These are phyloP conservation scores for Pogonomyrmex californicus DNA, from an alignment of 1,140 invertebrate genomes.

Conservation along the genomic window DNA sequence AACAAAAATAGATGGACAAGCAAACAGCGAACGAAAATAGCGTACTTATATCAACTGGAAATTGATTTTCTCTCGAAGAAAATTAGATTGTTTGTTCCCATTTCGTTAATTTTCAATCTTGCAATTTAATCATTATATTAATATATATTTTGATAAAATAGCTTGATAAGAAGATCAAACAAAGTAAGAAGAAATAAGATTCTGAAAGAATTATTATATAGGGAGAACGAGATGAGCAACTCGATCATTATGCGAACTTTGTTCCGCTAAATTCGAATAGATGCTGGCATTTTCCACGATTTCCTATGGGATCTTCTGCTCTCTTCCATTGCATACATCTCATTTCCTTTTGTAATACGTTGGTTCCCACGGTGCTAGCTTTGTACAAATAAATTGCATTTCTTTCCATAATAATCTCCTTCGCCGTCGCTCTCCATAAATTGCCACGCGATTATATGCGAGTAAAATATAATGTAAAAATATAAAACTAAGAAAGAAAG, in stretches of 20 bases:
- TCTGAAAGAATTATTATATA: constrained; percentile 61
- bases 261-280: constrained; percentile 74
- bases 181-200: constrained; percentile 60
- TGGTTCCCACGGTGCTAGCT: constrained; percentile 48
- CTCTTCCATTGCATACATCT: constrained; percentile 66
- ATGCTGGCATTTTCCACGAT: constrained; percentile 70
- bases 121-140: not conserved
- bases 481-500: not conserved
- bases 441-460: constrained; percentile 44
- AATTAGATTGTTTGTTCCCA: not conserved
- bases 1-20: too few species aligned
- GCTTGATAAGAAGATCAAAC: constrained; percentile 30
- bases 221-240: constrained; percentile 49
- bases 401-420: constrained; percentile 56
- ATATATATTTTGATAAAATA: not conserved
- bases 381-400: constrained; percentile 64
- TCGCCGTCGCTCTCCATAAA: constrained; percentile 26
- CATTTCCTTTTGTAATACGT: constrained; percentile 63
- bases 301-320: constrained; percentile 72
- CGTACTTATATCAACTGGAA: not conserved
- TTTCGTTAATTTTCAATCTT: too few species aligned
- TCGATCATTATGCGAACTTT: constrained; percentile 74
- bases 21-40: not conserved
- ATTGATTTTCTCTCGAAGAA: not conserved
- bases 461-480: constrained; percentile 42